Evolutionary conservation across 2,113 vertebrate species (phyloP).

Genomic region (Micromys minutus): DNA sequence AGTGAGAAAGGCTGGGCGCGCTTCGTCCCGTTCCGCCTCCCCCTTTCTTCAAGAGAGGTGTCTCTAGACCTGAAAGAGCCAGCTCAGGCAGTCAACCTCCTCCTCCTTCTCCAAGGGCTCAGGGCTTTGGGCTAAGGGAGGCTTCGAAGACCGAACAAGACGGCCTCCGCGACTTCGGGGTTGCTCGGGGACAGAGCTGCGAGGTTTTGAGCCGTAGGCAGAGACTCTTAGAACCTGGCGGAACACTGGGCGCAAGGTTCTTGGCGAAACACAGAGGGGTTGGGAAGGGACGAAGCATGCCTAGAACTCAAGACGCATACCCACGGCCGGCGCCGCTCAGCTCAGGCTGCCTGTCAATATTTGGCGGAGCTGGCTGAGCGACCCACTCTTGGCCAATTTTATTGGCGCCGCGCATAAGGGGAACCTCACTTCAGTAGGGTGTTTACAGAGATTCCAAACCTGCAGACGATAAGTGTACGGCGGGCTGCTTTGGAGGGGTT

Average conservation of each 20-base stretch:
- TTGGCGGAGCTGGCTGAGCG: neutral
- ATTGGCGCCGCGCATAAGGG: accelerated
- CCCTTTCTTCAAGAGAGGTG: neutral
- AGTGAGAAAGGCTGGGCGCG: neutral
- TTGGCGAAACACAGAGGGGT: neutral
- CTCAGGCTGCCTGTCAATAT: neutral
- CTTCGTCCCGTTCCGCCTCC: neutral
- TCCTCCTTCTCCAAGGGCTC: neutral
- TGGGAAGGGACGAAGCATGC: neutral
- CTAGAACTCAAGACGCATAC: neutral
- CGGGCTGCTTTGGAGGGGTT: neutral
- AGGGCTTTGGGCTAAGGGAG: neutral
- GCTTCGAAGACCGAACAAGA: neutral
- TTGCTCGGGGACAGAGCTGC: neutral
- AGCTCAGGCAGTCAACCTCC: neutral
- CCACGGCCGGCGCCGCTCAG: neutral
- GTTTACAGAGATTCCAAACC: neutral
- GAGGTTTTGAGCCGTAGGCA: neutral
- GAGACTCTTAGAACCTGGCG: neutral
- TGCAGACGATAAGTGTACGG: neutral
- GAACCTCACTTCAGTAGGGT: neutral
- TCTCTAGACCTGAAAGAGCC: neutral
- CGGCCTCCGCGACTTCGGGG: neutral
- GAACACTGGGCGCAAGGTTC: neutral
- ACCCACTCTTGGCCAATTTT: neutral